A percentile compares a stretch with the other conserved stretches of the same genome.
These are phyloP conservation scores for Tetragnatha versicolor DNA, from an alignment of 1,140 invertebrate genomes.

Conservation along the genomic window DNA sequence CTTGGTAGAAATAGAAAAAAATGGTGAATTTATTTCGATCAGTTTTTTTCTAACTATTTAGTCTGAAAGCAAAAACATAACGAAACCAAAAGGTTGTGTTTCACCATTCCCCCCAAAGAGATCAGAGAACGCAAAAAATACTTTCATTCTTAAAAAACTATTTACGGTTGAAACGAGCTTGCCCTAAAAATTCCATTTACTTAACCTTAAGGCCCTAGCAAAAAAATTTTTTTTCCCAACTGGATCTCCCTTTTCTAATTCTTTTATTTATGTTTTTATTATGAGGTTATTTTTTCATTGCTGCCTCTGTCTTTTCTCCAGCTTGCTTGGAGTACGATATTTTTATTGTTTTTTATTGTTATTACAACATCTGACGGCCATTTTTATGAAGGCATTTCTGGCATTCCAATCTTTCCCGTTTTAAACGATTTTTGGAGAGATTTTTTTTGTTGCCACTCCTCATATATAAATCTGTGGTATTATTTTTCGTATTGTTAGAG, in stretches of 20 bases:
- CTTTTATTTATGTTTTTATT: slow-evolving; percentile 21
- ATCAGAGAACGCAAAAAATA: background rate
- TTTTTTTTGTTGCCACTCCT: too few relatives aligned
- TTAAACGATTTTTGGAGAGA: background rate
- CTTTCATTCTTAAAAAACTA: slow-evolving; percentile 35
- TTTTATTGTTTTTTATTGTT: background rate
- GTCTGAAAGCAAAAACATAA: too few relatives aligned
- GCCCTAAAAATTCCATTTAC: slow-evolving; percentile 48
- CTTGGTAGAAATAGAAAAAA: too few relatives aligned
- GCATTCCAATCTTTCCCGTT: slow-evolving; percentile 12
- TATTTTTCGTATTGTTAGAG: too few relatives aligned
- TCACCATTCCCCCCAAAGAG: background rate
- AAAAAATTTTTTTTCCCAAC: slow-evolving; percentile 19
- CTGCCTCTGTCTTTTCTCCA: background rate
- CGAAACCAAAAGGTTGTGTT: background rate
- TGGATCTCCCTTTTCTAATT: background rate
- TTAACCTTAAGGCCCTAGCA: slow-evolving; percentile 34
- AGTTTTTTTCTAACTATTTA: too few relatives aligned
- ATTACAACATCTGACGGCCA: background rate
- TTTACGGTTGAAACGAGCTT: slow-evolving; percentile 23
- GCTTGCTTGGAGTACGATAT: background rate
- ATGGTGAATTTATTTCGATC: too few relatives aligned
- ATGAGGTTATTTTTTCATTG: background rate
- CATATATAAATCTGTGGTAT: too few relatives aligned
- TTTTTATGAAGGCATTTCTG: slow-evolving; percentile 7